phyloP scores from a whole-genome alignment of 2,888 invertebrate genomes.

The Masnerella sp. region DNA sequence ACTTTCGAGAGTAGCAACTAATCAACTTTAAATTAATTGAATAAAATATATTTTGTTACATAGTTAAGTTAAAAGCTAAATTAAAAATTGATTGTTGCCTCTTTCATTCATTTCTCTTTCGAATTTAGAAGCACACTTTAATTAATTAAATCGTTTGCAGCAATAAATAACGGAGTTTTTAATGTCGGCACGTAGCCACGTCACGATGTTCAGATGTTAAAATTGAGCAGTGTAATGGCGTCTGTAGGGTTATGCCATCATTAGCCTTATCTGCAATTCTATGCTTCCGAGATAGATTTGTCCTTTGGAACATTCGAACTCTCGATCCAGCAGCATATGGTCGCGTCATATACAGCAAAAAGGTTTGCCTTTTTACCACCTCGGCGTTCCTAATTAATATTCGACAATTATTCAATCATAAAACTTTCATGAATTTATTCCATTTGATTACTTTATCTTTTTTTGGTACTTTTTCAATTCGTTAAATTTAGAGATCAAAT shows the following conservation, averaged over 20 bases:
- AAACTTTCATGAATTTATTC: constrained; percentile 8
- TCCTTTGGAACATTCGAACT: constrained; percentile 27
- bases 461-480: too few species aligned
- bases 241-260: constrained; percentile 9
- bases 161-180: not conserved
- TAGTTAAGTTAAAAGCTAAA: too few species aligned
- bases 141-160: not conserved
- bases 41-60: too few species aligned
- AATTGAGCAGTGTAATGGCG: not conserved
- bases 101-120: not conserved
- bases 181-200: not conserved
- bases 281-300: constrained; percentile 31
- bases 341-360: constrained; percentile 10
- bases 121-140: too few species aligned
- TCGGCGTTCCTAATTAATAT: constrained; percentile 16
- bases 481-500: too few species aligned
- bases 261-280: constrained; percentile 46
- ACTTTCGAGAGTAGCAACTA: too few species aligned
- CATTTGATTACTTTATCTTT: too few species aligned
- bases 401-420: constrained; percentile 21
- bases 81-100: constrained; percentile 6
- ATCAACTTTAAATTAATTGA: too few species aligned
- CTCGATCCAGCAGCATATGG: constrained; percentile 24
- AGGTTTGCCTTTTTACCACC: not conserved
- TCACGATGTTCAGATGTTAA: constrained; percentile 19